Evolutionary conservation across 2,113 vertebrate genomes (phyloP), one percentile per base, ranked within the genome.

Genomic region (Arothron firmamentum): DNA sequence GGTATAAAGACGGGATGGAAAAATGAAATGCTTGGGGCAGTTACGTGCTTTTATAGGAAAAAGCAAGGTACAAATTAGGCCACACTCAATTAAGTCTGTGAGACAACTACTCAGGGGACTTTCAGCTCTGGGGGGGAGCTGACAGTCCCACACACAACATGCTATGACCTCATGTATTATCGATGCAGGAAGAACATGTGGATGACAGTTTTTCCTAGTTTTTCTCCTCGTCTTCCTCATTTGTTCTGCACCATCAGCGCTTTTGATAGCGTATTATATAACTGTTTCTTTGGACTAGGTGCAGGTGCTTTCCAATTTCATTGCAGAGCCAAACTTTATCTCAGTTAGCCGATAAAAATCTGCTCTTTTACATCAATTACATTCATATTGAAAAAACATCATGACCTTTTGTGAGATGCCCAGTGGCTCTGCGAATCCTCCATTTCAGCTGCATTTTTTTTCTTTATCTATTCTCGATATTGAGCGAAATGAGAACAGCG

Each of bases 31-130:
- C 88, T 88, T 31, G 61, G 70, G 88, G 89, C 88, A 65, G 85
- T 83, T 72, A 57, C 65, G 88, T 72, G 81, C 84, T 89, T 88
- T 86, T 87, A 87, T 62, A 59, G 67, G 70, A 80, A 61, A 83
- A 79, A 77, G 82, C 66, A 80, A 80, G 75, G 79, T 83, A 83
- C 78, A 88, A 90, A 88, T 90, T 77, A 87, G 88, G 85, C 79
- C 82, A 88, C 76, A 78, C 80, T 90, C 87, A 85, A 87, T 88
- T 89, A 85, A 83, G 82, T 81, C 74, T 80, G 78, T 71, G 74
- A 85, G 75, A 80, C 72, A 58, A 57, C 55, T 47, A 83, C 85
- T 89, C 72, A 63, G 54, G 87, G 88, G 84, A 87, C 75, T 83
- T 85, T 82, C 56, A 85, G 86, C 85, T 86, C 69, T 23, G 87